phyloP scores from a whole-genome alignment of 2,888 invertebrate genomes.

The Choristoneura rosaceana region DNA sequence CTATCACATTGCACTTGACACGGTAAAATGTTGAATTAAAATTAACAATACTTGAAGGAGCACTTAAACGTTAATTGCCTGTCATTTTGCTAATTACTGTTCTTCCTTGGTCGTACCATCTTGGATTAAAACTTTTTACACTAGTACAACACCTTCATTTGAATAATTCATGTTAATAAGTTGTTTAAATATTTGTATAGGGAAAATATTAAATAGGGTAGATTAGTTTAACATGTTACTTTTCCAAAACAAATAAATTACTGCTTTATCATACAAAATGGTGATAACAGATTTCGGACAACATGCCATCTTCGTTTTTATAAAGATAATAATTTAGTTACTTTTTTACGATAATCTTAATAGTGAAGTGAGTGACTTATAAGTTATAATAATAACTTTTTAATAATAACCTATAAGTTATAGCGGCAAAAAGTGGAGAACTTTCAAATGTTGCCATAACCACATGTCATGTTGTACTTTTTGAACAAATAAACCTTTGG shows the following conservation, averaged over 20 bases:
- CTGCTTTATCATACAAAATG: too few species aligned
- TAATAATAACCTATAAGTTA: too few species aligned
- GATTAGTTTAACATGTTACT: background rate
- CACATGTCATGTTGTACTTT: too few species aligned
- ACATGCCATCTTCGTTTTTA: too few species aligned
- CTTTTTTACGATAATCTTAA: too few species aligned
- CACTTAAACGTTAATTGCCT: constrained; percentile 19
- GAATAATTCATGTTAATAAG: constrained; percentile 15
- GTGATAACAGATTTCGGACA: too few species aligned
- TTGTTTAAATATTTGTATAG: background rate
- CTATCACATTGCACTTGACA: background rate
- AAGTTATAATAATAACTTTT: too few species aligned
- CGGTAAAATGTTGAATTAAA: constrained; percentile 14
- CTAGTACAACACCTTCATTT: constrained; percentile 16
- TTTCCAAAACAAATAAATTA: background rate
- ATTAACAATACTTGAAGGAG: constrained; percentile 10
- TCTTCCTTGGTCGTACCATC: constrained; percentile 20
- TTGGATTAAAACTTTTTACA: constrained; percentile 20
- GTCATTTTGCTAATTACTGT: constrained; percentile 29
- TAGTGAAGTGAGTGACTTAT: too few species aligned
- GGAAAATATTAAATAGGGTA: background rate
- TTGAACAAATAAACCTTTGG: too few species aligned
- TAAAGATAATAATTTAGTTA: too few species aligned
- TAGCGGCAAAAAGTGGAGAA: too few species aligned
- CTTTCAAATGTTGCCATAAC: too few species aligned